Evolutionary conservation across 2,797 vertebrate species (phyloP).

Genomic region (Enteromius paludinosus): DNA sequence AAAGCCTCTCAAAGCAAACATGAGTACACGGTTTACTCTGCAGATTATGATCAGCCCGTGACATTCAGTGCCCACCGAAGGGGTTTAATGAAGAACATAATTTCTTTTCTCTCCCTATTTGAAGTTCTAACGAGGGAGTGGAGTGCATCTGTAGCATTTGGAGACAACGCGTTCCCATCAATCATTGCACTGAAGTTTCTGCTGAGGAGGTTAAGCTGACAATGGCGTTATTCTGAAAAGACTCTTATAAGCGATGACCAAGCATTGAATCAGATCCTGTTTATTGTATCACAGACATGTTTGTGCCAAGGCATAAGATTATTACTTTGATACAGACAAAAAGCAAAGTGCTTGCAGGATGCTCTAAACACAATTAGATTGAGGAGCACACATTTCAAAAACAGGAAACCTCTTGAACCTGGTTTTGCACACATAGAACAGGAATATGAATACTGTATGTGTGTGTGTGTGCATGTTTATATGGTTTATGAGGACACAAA

Average conservation of each 20-base stretch:
- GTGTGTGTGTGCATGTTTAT: no score
- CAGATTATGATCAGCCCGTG: slow-evolving; percentile 33
- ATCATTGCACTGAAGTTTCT: not conserved
- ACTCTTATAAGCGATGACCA: not conserved
- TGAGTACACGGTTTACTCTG: slow-evolving; percentile 13
- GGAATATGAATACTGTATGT: not conserved
- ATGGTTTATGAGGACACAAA: no score
- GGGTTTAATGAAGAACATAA: slow-evolving; percentile 14
- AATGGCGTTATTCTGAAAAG: slow-evolving; percentile 4
- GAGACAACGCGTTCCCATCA: not conserved
- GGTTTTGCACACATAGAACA: not conserved
- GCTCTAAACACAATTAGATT: not conserved
- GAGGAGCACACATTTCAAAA: not conserved
- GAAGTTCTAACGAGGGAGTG: slow-evolving; percentile 15
- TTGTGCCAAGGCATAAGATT: slow-evolving; percentile 10
- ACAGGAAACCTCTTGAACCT: not conserved
- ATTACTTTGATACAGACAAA: not conserved
- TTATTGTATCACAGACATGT: slow-evolving; percentile 2
- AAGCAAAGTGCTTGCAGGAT: not conserved
- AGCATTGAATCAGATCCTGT: slow-evolving; percentile 7
- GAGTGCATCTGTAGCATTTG: slow-evolving; percentile 4
- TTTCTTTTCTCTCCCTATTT: slow-evolving; percentile 30
- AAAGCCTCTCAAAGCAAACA: slow-evolving; percentile 43
- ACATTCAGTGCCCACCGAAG: slow-evolving; percentile 31
- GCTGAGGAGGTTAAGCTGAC: not conserved